A percentile compares a stretch with the other conserved stretches of the same genome.
Conservation (phyloP, 2,888 invertebrate species). For the Hyposoter dolosus region DNA sequence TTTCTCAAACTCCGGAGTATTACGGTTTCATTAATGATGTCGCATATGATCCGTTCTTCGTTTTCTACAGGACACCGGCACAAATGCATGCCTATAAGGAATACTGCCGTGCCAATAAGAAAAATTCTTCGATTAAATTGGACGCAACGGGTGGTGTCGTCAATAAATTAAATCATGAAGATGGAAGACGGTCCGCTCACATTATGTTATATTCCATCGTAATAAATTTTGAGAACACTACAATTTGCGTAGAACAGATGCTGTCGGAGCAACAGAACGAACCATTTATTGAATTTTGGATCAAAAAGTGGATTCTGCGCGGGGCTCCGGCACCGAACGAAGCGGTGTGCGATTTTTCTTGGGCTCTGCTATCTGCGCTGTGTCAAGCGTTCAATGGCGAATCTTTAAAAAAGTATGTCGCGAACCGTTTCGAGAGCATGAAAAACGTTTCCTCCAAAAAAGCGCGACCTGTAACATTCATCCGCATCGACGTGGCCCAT, state of each 20-base stretch:
- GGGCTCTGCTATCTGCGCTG: slow-evolving; percentile 50
- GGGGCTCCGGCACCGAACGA: slow-evolving; percentile 42
- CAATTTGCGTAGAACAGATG: slow-evolving; percentile 42
- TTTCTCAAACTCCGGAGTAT: slow-evolving; percentile 34
- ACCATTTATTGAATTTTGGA: slow-evolving; percentile 41
- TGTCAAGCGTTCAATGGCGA: slow-evolving; percentile 51
- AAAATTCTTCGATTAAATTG: background rate
- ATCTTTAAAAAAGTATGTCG: slow-evolving; percentile 41
- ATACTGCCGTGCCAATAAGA: slow-evolving; percentile 26
- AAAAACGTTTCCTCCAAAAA: background rate
- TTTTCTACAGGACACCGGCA: slow-evolving; percentile 42
- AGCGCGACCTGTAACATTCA: too few relatives aligned
- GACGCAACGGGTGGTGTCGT: slow-evolving; percentile 54
- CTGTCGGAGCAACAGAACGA: slow-evolving; percentile 53
- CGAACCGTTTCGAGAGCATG: slow-evolving; percentile 14
- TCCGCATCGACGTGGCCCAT: slow-evolving; percentile 21
- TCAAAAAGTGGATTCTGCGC: slow-evolving; percentile 26
- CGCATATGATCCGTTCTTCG: slow-evolving; percentile 44
- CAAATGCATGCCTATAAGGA: slow-evolving; percentile 40
- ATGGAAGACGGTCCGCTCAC: slow-evolving; percentile 23
- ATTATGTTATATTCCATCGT: slow-evolving; percentile 48
- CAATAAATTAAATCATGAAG: background rate
- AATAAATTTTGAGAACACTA: slow-evolving; percentile 34
- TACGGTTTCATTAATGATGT: slow-evolving; percentile 46
- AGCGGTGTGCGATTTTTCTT: slow-evolving; percentile 49